Conservation (phyloP, 2,888 invertebrate species). For the Diaprepes abbreviatus region DNA sequence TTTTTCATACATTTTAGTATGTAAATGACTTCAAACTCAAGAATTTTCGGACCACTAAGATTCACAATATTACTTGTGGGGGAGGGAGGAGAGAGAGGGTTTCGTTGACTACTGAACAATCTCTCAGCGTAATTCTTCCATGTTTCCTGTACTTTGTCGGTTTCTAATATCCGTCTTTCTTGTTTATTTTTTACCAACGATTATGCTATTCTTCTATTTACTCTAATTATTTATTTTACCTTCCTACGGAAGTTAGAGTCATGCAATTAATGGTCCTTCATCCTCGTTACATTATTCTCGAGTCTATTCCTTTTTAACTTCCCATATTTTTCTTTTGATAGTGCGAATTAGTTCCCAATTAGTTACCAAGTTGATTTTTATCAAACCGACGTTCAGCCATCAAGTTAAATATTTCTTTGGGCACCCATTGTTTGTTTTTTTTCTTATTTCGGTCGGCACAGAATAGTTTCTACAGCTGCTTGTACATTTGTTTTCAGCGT, state of each 20-base stretch:
- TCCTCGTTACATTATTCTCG: slow-evolving; percentile 9
- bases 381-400: background rate
- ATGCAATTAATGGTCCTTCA: background rate
- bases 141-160: background rate
- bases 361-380: background rate
- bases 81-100: no score
- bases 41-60: background rate
- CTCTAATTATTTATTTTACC: no score
- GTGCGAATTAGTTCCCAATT: background rate
- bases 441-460: slow-evolving; percentile 5
- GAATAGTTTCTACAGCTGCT: background rate
- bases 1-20: no score
- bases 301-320: no score
- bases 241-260: background rate
- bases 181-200: background rate
- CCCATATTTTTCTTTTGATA: no score
- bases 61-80: background rate
- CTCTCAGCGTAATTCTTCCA: background rate
- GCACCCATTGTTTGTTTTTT: background rate
- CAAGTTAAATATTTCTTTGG: no score
- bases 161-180: background rate
- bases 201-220: slow-evolving; percentile 1
- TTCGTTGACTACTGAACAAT: background rate
- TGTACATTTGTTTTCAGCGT: slow-evolving; percentile 2
- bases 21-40: background rate